Conservation (phyloP, 2,797 vertebrate genomes). For the Hyperoplus immaculatus region DNA sequence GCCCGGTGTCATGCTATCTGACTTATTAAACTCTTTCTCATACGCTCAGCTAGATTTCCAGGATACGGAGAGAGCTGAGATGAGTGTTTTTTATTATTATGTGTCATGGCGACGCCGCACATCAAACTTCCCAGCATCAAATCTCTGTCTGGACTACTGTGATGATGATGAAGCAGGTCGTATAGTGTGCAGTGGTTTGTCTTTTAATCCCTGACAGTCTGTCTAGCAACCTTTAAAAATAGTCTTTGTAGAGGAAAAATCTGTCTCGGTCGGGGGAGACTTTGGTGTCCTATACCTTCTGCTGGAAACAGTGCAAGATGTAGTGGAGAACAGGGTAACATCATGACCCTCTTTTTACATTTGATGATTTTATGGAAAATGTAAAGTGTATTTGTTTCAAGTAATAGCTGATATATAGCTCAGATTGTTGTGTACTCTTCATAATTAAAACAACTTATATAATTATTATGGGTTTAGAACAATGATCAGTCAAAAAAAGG, state of each 20-base stretch:
- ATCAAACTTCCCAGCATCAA: constrained; percentile 43
- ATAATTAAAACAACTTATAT: too few relatives aligned
- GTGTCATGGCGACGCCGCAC: constrained; percentile 25
- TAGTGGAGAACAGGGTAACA: too few relatives aligned
- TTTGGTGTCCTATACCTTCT: not conserved
- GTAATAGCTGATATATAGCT: too few relatives aligned
- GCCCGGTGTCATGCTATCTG: constrained; percentile 59
- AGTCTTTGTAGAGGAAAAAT: constrained; percentile 18
- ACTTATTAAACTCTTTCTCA: constrained; percentile 54
- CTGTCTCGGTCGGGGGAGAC: not conserved
- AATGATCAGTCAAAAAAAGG: too few relatives aligned
- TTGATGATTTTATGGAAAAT: too few relatives aligned
- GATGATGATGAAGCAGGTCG: constrained; percentile 22
- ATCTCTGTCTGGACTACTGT: constrained; percentile 14
- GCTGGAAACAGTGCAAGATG: not conserved
- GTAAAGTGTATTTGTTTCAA: too few relatives aligned
- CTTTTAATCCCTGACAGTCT: constrained; percentile 45
- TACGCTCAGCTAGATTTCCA: constrained; percentile 20
- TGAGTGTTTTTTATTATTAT: constrained; percentile 51
- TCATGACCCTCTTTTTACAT: too few relatives aligned
- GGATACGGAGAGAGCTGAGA: constrained; percentile 36
- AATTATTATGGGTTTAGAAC: too few relatives aligned
- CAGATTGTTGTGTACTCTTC: too few relatives aligned
- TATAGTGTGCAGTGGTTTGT: constrained; percentile 30
- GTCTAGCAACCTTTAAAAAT: constrained; percentile 21